Evolutionary conservation across 1,140 invertebrate species (phyloP).

Genomic region (Idris sp.): DNA sequence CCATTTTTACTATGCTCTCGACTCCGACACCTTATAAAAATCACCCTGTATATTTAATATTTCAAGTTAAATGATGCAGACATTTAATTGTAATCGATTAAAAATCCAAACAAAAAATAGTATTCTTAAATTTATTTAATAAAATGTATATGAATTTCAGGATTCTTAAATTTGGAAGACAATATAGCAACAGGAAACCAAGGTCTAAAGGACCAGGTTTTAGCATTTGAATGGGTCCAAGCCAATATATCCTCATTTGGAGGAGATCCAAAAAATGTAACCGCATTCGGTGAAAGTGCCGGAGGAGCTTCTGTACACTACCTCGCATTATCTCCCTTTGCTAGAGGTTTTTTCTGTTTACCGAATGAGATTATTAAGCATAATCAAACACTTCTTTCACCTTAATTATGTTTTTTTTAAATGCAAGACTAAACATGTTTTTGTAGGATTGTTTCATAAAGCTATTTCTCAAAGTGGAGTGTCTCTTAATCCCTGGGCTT

Average conservation of each 20-base stretch:
- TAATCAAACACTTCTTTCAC: slow-evolving; percentile 1
- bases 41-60: no score
- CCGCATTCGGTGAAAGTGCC: slow-evolving; percentile 52
- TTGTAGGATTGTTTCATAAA: slow-evolving; percentile 83
- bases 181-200: slow-evolving; percentile 48
- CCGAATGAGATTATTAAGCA: neutral
- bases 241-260: slow-evolving; percentile 47
- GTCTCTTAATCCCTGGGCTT: slow-evolving; percentile 85
- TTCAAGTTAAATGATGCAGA: no score
- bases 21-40: no score
- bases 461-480: slow-evolving; percentile 87
- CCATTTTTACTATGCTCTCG: no score
- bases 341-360: slow-evolving; percentile 25
- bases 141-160: no score
- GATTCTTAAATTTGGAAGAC: slow-evolving; percentile 51
- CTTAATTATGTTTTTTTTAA: neutral
- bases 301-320: slow-evolving; percentile 49
- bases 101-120: no score
- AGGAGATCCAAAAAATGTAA: slow-evolving; percentile 51
- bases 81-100: no score
- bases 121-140: no score
- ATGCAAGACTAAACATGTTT: no score
- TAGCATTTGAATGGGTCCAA: slow-evolving; percentile 46
- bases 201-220: slow-evolving; percentile 52
- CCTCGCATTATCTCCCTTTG: slow-evolving; percentile 47